Evolutionary conservation across 1,140 invertebrate genomes (phyloP).

Genomic region (Aphis gossypii): DNA sequence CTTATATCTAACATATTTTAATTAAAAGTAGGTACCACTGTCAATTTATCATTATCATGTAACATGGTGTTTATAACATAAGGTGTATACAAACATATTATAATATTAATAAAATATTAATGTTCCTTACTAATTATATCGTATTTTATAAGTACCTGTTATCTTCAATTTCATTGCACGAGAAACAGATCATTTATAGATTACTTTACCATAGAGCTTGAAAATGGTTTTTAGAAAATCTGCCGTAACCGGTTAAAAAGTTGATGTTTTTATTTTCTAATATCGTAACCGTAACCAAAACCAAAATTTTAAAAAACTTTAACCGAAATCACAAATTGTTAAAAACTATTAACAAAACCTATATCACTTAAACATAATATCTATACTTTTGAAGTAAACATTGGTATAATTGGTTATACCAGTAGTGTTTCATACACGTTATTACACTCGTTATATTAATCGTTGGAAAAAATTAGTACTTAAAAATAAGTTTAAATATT

Average conservation of each 20-base stretch:
- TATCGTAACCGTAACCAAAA: not conserved
- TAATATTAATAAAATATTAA: not conserved
- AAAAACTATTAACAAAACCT: not conserved
- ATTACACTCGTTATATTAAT: too few species aligned
- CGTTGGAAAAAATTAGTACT: too few species aligned
- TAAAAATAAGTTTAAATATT: too few species aligned
- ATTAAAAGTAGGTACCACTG: too few species aligned
- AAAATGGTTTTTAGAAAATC: not conserved
- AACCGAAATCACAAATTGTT: not conserved
- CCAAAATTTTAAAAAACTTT: too few species aligned
- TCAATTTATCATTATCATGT: too few species aligned
- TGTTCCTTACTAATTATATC: not conserved
- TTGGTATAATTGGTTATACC: too few species aligned
- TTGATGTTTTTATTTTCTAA: not conserved
- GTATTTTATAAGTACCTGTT: not conserved
- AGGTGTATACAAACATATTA: not conserved
- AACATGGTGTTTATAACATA: not conserved
- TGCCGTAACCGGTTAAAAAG: not conserved
- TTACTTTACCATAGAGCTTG: not conserved
- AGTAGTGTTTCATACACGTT: too few species aligned
- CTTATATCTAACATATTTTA: not conserved
- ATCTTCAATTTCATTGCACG: too few species aligned
- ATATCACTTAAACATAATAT: not conserved
- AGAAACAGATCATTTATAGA: too few species aligned
- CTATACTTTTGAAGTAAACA: too few species aligned